Evolutionary conservation across 2,888 invertebrate genomes (phyloP).

Genomic region (Chrysopilus asiliformis): DNA sequence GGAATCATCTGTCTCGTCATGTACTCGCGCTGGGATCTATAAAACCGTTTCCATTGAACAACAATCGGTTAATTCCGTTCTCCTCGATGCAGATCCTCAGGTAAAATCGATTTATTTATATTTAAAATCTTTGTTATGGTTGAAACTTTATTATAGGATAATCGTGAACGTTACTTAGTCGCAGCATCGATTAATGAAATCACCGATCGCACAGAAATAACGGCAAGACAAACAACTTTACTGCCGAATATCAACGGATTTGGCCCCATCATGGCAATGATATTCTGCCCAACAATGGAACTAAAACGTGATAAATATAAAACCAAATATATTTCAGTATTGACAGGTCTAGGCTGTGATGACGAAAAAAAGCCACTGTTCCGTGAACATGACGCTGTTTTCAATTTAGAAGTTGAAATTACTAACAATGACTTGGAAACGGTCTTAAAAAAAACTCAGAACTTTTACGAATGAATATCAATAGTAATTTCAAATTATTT

Average conservation of each 20-base stretch:
- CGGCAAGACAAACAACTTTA: constrained; percentile 68
- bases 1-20: constrained; percentile 54
- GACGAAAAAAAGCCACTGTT: constrained; percentile 44
- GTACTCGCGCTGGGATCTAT: constrained; percentile 44
- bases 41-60: constrained; percentile 54
- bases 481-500: no score
- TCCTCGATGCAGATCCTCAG: constrained; percentile 69
- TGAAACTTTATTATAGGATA: no score
- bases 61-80: constrained; percentile 72
- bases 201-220: constrained; percentile 37
- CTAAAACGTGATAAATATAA: constrained; percentile 49
- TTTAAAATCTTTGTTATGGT: no score
- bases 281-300: constrained; percentile 76
- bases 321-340: constrained; percentile 56
- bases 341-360: constrained; percentile 73
- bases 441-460: constrained; percentile 42
- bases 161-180: no score
- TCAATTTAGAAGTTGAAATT: constrained; percentile 64
- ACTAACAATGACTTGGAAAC: constrained; percentile 47
- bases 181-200: constrained; percentile 50
- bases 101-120: no score
- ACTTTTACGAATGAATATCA: no score
- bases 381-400: constrained; percentile 73
- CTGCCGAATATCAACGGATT: constrained; percentile 83
- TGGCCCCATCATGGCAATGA: constrained; percentile 57